These are phyloP conservation scores for Aphelenchoides avenae DNA, from an alignment of 1,140 invertebrate genomes.

Conservation along the genomic window DNA sequence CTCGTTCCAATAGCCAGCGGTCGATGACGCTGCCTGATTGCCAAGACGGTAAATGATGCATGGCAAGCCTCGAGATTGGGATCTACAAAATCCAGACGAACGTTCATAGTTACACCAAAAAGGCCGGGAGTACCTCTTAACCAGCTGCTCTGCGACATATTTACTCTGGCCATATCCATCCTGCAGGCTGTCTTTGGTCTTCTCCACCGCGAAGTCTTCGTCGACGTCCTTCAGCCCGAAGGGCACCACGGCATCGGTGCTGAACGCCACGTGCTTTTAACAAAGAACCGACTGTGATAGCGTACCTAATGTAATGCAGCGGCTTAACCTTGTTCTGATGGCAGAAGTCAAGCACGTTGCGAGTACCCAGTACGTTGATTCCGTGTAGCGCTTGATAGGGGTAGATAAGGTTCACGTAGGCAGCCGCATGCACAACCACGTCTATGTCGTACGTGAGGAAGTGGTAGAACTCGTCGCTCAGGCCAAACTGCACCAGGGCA, in stretches of 20 bases:
- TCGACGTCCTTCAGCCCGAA: constrained; percentile 55
- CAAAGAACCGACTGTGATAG: background rate
- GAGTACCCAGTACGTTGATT: constrained; percentile 63
- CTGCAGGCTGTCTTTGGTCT: constrained; percentile 54
- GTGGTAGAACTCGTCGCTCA: constrained; percentile 62
- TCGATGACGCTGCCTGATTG: constrained; percentile 50
- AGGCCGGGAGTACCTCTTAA: constrained; percentile 35
- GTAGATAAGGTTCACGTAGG: constrained; percentile 64
- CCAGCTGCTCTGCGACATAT: constrained; percentile 64
- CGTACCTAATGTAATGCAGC: constrained; percentile 59
- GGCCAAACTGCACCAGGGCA: constrained; percentile 62
- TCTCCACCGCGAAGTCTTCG: constrained; percentile 60
- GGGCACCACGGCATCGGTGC: constrained; percentile 64
- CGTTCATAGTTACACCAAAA: constrained; percentile 6
- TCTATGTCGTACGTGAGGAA: constrained; percentile 63
- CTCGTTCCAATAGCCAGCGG: constrained; percentile 61
- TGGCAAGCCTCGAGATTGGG: constrained; percentile 61
- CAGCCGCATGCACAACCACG: constrained; percentile 64
- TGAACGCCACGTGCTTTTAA: constrained; percentile 30
- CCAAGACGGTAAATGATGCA: constrained; percentile 64
- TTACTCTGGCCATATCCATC: constrained; percentile 65
- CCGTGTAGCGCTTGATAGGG: constrained; percentile 63
- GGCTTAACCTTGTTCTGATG: constrained; percentile 64
- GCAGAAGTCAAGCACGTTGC: constrained; percentile 64
- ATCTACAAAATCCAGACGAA: constrained; percentile 28